A percentile compares a stretch with the other conserved stretches of the same genome.
phyloP scores from a whole-genome alignment of 1,140 invertebrate genomes.

The Neuroterus valhalla region DNA sequence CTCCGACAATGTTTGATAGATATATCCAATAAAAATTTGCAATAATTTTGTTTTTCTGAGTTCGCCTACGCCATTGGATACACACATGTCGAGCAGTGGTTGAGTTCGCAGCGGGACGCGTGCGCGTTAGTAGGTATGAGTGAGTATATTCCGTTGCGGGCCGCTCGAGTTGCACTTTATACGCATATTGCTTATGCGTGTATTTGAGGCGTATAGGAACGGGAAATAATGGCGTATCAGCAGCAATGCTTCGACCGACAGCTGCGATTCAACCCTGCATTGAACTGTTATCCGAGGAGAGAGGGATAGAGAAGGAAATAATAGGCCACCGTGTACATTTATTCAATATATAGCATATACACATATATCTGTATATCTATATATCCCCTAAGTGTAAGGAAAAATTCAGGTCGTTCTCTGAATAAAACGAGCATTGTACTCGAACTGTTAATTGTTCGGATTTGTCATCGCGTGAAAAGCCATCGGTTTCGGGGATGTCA shows the following conservation, averaged over 20 bases:
- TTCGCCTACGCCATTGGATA: neutral
- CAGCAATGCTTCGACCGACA: conserved; percentile 49
- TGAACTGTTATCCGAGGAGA: conserved; percentile 52
- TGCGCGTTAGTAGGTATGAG: neutral
- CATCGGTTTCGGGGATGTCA: conserved; percentile 38
- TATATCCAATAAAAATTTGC: no score
- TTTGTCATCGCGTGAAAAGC: conserved; percentile 55
- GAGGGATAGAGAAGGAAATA: conserved; percentile 37
- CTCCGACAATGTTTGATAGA: no score
- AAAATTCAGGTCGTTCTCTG: neutral
- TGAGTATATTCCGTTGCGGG: conserved; percentile 41
- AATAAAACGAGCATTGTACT: conserved; percentile 45
- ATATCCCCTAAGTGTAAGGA: neutral
- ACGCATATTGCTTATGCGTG: conserved; percentile 32
- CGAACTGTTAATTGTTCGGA: conserved; percentile 53
- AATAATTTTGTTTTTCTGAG: neutral
- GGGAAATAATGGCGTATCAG: conserved; percentile 55
- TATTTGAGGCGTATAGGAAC: conserved; percentile 36
- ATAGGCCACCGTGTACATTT: conserved; percentile 32
- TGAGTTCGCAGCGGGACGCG: neutral
- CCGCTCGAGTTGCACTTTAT: conserved; percentile 4
- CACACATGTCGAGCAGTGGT: neutral
- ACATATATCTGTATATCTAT: neutral
- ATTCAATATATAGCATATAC: neutral
- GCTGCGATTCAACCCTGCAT: conserved; percentile 53